Evolutionary conservation across 2,113 vertebrate genomes (phyloP), one percentile per base, ranked within the genome.

Genomic region (Corythornis cristatus): DNA sequence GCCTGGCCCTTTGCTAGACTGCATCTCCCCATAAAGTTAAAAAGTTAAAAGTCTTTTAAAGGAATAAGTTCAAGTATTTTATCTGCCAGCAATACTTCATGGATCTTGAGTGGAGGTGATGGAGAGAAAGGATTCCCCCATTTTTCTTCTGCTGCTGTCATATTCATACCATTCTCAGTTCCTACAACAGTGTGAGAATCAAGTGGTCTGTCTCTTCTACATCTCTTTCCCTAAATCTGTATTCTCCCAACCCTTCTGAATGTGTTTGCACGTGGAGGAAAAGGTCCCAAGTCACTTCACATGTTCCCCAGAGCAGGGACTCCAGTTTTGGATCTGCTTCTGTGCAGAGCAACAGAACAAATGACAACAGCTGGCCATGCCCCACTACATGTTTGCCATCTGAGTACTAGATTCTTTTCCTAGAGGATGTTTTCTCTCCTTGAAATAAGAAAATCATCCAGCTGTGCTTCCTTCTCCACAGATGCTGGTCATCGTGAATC

Each of bases 381-480:
- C 80, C 56, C 53, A 51, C 64, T 17, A 57, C 54, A 1, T 23
- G 35, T 14, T 35, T 88, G 74, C 79, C 62, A 76, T 58, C 88
- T 62, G 58, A 87, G 25, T 42, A 26, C 60, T n/a, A 15, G 50
- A 35, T 57, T 89, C 28, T 71, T 89, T 79, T 75, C 58, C 72
- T 81, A 53, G 64, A 62, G 73, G 50, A 64, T 88, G 40, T 82
- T 96, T 96, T 89, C 83, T 93, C 23, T 42, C 45, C 18, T 64
- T 91, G 64, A 65, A 50, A 37, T 37, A 37, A 37, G 73, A 84
- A 91, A 87, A 21, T 40, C 48, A 72, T 81, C 73, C 92, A 77
- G 90, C 93, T 85, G 61, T 78, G 60, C 26, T 76, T 78, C 67
- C 31, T 86, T 75, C 79, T 48, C 92, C 53, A 43, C 93, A 90